Percentiles rank a stretch among this genome's conserved stretches.
Conservation (phyloP, 2,888 invertebrate species). For the Branchellion lobata region DNA sequence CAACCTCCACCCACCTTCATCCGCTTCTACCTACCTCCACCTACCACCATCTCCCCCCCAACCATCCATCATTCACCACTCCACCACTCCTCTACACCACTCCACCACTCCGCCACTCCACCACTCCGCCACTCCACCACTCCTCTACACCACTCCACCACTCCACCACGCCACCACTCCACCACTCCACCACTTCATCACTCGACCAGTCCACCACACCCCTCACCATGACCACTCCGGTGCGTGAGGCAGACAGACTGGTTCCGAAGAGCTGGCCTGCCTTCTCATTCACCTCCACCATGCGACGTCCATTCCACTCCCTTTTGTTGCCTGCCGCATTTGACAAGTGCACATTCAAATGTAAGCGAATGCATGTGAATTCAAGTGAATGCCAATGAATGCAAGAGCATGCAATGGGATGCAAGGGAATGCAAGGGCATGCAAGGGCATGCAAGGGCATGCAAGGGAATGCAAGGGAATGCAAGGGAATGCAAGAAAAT, state of each 20-base stretch:
- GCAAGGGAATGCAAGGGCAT: too few relatives aligned
- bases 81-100: background rate
- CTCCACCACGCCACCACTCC: background rate
- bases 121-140: background rate
- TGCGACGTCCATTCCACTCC: background rate
- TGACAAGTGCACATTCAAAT: too few relatives aligned
- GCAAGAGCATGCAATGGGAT: too few relatives aligned
- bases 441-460: too few relatives aligned
- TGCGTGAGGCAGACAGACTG: background rate
- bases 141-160: background rate
- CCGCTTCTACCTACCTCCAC: background rate
- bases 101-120: background rate
- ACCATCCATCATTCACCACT: background rate
- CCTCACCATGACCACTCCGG: background rate
- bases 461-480: too few relatives aligned
- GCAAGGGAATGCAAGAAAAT: too few relatives aligned
- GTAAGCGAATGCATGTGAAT: too few relatives aligned
- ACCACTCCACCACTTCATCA: background rate
- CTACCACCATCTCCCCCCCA: background rate
- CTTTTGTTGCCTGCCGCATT: background rate
- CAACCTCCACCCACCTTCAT: background rate
- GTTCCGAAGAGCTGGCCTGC: background rate
- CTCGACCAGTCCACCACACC: background rate
- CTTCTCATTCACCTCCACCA: slow-evolving; percentile 13
- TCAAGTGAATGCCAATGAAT: too few relatives aligned